Base-by-base conservation (phyloP, 2,113 vertebrate species). In the Galeopterus variegatus region DNA sequence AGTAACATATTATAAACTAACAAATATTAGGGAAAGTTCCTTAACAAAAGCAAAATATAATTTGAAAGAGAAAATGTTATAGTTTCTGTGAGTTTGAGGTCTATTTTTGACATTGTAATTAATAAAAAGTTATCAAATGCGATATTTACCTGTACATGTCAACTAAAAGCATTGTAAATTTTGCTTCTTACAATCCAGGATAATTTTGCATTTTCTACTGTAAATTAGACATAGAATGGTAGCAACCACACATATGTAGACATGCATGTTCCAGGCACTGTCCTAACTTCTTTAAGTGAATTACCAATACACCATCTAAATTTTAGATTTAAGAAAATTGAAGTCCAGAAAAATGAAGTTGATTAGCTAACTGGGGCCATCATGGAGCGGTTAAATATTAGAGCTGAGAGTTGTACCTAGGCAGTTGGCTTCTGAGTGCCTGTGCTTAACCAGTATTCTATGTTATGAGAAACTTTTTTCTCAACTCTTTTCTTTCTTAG, bases 391-490 rank as follows among this genome's bases (percentile, higher is more conserved):
- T 45, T 73, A 64, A 33, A 76, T 21, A 89, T 7, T 69, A 56
- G 10, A 75, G 18, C 36, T 48, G 41, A 83, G 21, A 83, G n/a
- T 67, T 64, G 1, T 6, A 76, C 10, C 11, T 6, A 69, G 10
- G 41, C 7, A 64, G 8, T 17, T 72, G 36, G 28, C 26, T 56
- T 31, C 33, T 50, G 9, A 45, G 10, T 24, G 48, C 58, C 18
- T 64, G 26, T 77, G 24, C 11, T 56, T 41, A 54, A 21, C 23
- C 15, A 56, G 1, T 80, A 21, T 75, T 88, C 77, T 54, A 1
- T 52, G 70, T 62, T n/a, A 95, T n/a, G 75, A 89, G 33, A 50
- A 65, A 45, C 73, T 90, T 56, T 56, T 96, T 98, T 92, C 58
- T 1, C 28, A 93, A 8, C 14, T 84, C 79, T 94, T 21, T 85